Conservation (phyloP, 2,888 invertebrate species). For the Gastracanthus pulcherrimus region DNA sequence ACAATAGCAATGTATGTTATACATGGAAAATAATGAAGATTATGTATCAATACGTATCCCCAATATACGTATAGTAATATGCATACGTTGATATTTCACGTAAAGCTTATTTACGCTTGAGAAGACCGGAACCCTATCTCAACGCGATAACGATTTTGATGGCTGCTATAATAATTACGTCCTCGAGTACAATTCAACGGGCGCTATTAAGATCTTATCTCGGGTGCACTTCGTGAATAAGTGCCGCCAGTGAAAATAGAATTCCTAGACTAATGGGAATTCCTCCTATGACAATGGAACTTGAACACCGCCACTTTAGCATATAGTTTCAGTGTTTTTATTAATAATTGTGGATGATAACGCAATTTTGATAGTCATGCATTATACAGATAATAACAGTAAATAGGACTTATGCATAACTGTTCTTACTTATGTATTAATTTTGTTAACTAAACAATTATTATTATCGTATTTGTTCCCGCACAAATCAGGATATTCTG, state of each 20-base stretch:
- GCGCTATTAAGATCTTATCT: conserved; percentile 38
- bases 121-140: background rate
- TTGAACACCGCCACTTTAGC: background rate
- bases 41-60: no score
- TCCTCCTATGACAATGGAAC: background rate
- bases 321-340: background rate
- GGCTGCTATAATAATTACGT: background rate
- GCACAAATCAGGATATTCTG: no score
- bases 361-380: no score
- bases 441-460: no score
- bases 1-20: no score
- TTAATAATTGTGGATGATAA: no score
- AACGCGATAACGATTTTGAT: conserved; percentile 14
- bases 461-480: no score
- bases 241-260: background rate
- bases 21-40: no score
- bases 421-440: no score
- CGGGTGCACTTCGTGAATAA: background rate
- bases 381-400: no score
- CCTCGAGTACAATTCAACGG: conserved; percentile 11
- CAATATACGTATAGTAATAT: no score
- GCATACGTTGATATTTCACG: background rate
- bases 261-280: conserved; percentile 2
- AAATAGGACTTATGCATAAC: no score
- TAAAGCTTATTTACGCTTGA: background rate